Conservation (phyloP, 2,113 vertebrate genomes). For the Engraulis encrasicolus region DNA sequence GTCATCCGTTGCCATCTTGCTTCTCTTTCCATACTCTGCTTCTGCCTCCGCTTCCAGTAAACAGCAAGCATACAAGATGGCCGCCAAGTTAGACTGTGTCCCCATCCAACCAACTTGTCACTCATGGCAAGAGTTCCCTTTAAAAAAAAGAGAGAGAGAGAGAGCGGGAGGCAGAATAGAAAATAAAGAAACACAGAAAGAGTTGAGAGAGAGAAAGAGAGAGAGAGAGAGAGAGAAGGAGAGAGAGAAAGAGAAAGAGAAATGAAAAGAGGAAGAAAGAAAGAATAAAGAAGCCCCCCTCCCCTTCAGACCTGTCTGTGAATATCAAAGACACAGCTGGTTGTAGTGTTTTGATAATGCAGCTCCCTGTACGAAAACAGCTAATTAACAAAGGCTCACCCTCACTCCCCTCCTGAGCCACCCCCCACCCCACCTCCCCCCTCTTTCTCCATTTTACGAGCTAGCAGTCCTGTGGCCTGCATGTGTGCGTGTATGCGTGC, state of each 20-base stretch:
- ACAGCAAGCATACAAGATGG: slow-evolving; percentile 38
- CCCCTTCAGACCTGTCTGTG: slow-evolving; percentile 69
- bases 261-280: slow-evolving; percentile 64
- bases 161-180: no score
- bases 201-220: slow-evolving; percentile 13
- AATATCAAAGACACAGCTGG: slow-evolving; percentile 93
- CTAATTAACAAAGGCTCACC: slow-evolving; percentile 86
- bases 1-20: not conserved
- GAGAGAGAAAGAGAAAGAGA: slow-evolving; percentile 55
- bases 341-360: slow-evolving; percentile 87
- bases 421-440: slow-evolving; percentile 39
- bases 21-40: not conserved
- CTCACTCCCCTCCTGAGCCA: slow-evolving; percentile 59
- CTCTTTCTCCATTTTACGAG: slow-evolving; percentile 78
- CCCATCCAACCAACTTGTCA: slow-evolving; percentile 51
- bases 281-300: slow-evolving; percentile 58
- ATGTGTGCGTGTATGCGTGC: no score
- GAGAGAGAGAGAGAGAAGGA: slow-evolving; percentile 59
- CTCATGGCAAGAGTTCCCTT: slow-evolving; percentile 59
- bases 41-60: not conserved
- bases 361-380: slow-evolving; percentile 83
- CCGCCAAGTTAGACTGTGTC: slow-evolving; percentile 31
- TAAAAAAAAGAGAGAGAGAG: no score
- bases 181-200: no score
- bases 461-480: slow-evolving; percentile 60